phyloP scores from a whole-genome alignment of 1,140 invertebrate species.

The Bicyclus anynana region DNA sequence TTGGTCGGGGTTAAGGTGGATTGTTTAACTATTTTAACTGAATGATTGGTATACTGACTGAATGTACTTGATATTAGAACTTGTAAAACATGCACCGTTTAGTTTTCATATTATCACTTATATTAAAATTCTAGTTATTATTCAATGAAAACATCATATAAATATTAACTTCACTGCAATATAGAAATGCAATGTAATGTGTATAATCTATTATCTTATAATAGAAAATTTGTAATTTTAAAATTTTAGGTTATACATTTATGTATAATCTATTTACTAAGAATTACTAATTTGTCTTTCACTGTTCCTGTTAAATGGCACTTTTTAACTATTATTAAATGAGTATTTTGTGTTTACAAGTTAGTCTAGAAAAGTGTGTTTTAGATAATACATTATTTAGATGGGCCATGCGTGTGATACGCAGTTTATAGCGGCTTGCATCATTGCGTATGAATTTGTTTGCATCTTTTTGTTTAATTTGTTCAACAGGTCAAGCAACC shows the following conservation, averaged over 20 bases:
- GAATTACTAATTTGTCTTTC: neutral
- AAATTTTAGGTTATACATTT: too few relatives aligned
- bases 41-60: slow-evolving; percentile 15
- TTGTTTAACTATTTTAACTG: slow-evolving; percentile 12
- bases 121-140: too few relatives aligned
- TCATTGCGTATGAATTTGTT: slow-evolving; percentile 57
- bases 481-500: slow-evolving; percentile 84
- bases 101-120: neutral
- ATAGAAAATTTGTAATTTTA: too few relatives aligned
- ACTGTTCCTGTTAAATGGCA: slow-evolving; percentile 5
- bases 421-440: slow-evolving; percentile 58
- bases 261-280: neutral
- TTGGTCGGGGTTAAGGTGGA: slow-evolving; percentile 17
- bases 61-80: neutral
- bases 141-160: too few relatives aligned
- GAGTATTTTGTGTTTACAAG: slow-evolving; percentile 2
- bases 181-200: too few relatives aligned
- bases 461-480: slow-evolving; percentile 76
- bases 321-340: neutral
- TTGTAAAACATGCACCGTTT: slow-evolving; percentile 10
- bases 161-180: slow-evolving; percentile 9
- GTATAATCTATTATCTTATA: neutral
- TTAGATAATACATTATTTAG: slow-evolving; percentile 8
- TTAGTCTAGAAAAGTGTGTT: neutral
- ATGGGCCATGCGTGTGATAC: slow-evolving; percentile 39